Evolutionary conservation across 2,888 invertebrate genomes (phyloP).

Genomic region (Adela reaumurella): DNA sequence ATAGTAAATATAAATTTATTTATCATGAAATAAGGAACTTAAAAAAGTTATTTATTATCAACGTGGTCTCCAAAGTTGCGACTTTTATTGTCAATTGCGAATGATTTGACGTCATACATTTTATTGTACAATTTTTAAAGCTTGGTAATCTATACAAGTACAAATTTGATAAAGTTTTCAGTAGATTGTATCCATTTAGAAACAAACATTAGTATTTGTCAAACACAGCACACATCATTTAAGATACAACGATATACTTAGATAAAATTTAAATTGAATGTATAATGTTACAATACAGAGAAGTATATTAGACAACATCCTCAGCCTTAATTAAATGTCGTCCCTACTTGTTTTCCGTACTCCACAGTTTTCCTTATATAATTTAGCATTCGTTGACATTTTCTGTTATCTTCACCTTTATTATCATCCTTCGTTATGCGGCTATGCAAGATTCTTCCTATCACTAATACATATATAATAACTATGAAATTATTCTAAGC

Average conservation of each 20-base stretch:
- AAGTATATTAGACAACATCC: neutral
- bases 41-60: slow-evolving; percentile 4
- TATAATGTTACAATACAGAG: too few relatives aligned
- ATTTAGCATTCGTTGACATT: too few relatives aligned
- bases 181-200: neutral
- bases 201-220: slow-evolving; percentile 35
- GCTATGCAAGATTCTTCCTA: too few relatives aligned
- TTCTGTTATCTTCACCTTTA: too few relatives aligned
- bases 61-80: slow-evolving; percentile 5
- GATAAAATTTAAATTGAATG: too few relatives aligned
- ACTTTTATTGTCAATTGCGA: slow-evolving; percentile 4
- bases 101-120: neutral
- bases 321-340: neutral
- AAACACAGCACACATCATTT: slow-evolving; percentile 48
- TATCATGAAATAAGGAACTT: neutral
- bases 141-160: neutral
- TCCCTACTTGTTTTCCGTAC: too few relatives aligned
- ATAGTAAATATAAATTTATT: neutral
- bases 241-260: too few relatives aligned
- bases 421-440: too few relatives aligned
- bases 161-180: neutral
- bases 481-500: too few relatives aligned
- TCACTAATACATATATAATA: too few relatives aligned
- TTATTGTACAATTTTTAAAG: neutral
- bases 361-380: too few relatives aligned